Percentiles rank a stretch among this genome's conserved stretches.
These are phyloP conservation scores for Petrocephalus schoutedeni DNA, from an alignment of 2,797 vertebrate species.

Conservation along the genomic window DNA sequence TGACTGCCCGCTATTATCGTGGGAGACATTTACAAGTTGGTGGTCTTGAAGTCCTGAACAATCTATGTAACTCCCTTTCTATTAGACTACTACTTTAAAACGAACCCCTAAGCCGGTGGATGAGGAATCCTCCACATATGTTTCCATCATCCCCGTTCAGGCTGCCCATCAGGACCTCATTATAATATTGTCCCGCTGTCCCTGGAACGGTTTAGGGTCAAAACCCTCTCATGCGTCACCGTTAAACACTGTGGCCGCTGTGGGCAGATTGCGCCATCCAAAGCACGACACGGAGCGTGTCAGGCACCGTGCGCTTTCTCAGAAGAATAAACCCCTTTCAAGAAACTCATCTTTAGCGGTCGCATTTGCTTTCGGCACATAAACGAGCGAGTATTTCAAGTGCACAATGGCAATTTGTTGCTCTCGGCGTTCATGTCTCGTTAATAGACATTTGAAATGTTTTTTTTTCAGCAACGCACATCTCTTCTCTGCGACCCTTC, in stretches of 20 bases:
- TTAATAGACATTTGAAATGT: neutral
- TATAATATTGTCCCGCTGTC: neutral
- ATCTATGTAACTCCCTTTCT: neutral
- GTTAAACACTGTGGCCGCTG: slow-evolving; percentile 17
- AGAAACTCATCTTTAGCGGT: neutral
- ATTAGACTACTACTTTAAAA: neutral
- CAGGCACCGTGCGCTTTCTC: neutral
- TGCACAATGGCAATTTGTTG: slow-evolving; percentile 5
- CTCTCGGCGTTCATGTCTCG: neutral
- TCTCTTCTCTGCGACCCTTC: neutral
- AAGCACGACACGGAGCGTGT: neutral
- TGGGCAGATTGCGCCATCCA: slow-evolving; percentile 5
- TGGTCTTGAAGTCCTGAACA: neutral
- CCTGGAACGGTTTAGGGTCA: neutral
- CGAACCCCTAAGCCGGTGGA: neutral
- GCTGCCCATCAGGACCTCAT: neutral
- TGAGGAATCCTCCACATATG: neutral
- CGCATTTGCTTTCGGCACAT: neutral
- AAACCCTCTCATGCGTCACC: slow-evolving; percentile 10
- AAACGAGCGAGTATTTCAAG: neutral
- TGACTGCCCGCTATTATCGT: neutral
- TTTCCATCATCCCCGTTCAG: neutral
- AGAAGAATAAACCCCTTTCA: neutral
- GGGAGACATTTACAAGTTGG: neutral
- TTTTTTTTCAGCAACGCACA: neutral